Evolutionary conservation across 1,140 invertebrate species (phyloP).

Genomic region (Rhopalosiphum maidis): DNA sequence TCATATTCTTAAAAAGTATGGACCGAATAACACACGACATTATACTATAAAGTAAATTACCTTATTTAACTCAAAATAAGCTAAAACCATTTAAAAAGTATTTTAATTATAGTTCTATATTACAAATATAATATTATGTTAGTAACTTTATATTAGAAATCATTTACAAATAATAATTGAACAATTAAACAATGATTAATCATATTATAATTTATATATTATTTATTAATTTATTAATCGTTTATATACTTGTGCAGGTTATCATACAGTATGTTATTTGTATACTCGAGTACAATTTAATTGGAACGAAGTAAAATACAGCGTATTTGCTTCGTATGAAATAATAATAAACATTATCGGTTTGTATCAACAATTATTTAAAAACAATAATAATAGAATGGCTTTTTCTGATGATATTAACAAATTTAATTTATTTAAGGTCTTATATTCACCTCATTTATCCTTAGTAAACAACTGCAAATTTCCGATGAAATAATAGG

Average conservation of each 20-base stretch:
- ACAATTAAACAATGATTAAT: not conserved
- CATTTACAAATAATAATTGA: not conserved
- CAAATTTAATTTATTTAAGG: conserved; percentile 11
- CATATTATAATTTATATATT: not conserved
- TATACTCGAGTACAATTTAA: conserved; percentile 84
- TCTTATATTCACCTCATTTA: not conserved
- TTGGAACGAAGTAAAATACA: conserved; percentile 85
- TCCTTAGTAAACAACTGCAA: not conserved
- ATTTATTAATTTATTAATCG: not conserved
- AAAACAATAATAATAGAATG: not conserved
- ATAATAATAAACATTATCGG: conserved; percentile 80
- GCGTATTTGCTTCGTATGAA: conserved; percentile 80
- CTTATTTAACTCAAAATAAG: not conserved
- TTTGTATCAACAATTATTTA: conserved; percentile 63
- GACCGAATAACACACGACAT: too few relatives aligned
- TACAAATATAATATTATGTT: too few relatives aligned
- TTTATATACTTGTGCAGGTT: conserved; percentile 66
- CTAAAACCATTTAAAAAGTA: not conserved
- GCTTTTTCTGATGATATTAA: not conserved
- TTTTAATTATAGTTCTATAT: not conserved
- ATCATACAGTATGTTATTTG: conserved; percentile 81
- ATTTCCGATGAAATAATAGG: conserved; percentile 24
- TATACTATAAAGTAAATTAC: not conserved
- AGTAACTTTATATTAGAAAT: not conserved
- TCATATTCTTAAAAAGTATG: not conserved